phyloP scores from a whole-genome alignment of 2,888 invertebrate species.

The Drosophila setosimentum region DNA sequence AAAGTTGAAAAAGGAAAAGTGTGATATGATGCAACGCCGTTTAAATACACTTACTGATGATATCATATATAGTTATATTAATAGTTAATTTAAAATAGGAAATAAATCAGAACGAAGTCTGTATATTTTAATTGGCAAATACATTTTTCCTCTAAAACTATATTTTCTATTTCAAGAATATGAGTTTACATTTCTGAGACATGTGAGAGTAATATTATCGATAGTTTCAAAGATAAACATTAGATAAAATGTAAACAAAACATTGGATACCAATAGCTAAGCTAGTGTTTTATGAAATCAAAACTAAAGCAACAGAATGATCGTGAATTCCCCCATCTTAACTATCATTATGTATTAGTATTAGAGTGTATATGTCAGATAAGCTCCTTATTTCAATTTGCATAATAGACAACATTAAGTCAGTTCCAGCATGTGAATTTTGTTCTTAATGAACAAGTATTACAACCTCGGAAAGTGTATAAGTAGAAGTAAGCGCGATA shows the following conservation, averaged over 20 bases:
- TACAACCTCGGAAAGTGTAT: conserved; percentile 46
- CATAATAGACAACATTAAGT: conserved; percentile 20
- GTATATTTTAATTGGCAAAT: neutral
- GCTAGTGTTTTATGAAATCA: neutral
- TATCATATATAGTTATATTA: neutral
- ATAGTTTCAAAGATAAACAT: neutral
- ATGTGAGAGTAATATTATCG: neutral
- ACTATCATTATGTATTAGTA: neutral
- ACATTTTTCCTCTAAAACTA: neutral
- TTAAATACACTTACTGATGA: conserved; percentile 35
- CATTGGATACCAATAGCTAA: neutral
- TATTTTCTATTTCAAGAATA: neutral
- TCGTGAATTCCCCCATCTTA: neutral
- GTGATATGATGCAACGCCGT: conserved; percentile 11
- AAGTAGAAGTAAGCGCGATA: conserved; percentile 71
- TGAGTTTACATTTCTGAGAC: neutral
- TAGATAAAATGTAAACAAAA: neutral
- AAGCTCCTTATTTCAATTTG: neutral
- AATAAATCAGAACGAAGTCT: neutral
- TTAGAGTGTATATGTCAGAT: neutral
- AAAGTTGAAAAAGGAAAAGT: conserved; percentile 29
- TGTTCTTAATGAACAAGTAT: conserved; percentile 53
- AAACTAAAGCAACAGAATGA: neutral
- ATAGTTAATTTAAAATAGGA: neutral
- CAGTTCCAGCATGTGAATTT: conserved; percentile 17